These are phyloP conservation scores for Catalaphyllia jardinei DNA, from an alignment of 64 coral and sea anemone species.

Conservation along the genomic window DNA sequence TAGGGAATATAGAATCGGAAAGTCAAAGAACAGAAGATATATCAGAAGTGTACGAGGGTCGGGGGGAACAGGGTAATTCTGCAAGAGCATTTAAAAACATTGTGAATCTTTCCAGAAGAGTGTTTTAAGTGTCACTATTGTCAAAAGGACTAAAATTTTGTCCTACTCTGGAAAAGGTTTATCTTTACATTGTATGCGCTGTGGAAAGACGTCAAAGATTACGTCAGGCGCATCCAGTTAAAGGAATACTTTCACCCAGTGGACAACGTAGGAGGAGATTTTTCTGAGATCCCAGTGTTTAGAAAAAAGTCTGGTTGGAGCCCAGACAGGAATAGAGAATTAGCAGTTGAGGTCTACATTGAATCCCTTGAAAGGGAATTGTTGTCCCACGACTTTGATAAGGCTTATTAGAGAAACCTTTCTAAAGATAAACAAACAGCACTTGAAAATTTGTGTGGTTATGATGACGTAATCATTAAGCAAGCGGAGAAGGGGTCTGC, in stretches of 20 bases:
- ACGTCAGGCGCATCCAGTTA: slow-evolving; percentile 52
- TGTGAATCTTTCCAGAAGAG: too few relatives aligned
- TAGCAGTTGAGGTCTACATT: slow-evolving; percentile 50
- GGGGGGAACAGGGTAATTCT: too few relatives aligned
- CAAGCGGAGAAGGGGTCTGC: slow-evolving; percentile 48
- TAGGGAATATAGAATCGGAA: too few relatives aligned
- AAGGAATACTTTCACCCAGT: slow-evolving; percentile 43
- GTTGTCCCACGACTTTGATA: background rate
- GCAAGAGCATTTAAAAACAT: too few relatives aligned
- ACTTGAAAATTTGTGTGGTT: slow-evolving; percentile 41
- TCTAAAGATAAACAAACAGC: slow-evolving; percentile 12
- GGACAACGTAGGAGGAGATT: slow-evolving; percentile 26
- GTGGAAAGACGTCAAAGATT: slow-evolving; percentile 35
- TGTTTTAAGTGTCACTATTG: background rate
- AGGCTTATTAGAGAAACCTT: background rate
- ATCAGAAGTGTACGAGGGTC: too few relatives aligned
- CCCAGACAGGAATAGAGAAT: slow-evolving; percentile 32
- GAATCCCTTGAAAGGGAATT: slow-evolving; percentile 19
- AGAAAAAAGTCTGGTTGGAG: slow-evolving; percentile 24
- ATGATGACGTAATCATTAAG: slow-evolving; percentile 58
- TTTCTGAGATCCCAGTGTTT: slow-evolving; percentile 31
- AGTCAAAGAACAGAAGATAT: too few relatives aligned
- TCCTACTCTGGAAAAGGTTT: slow-evolving; percentile 27
- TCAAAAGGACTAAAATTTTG: slow-evolving; percentile 59
- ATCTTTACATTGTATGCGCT: slow-evolving; percentile 38